These are phyloP conservation scores for Pogonophryne albipinna DNA, from an alignment of 2,797 vertebrate genomes.

Conservation along the genomic window DNA sequence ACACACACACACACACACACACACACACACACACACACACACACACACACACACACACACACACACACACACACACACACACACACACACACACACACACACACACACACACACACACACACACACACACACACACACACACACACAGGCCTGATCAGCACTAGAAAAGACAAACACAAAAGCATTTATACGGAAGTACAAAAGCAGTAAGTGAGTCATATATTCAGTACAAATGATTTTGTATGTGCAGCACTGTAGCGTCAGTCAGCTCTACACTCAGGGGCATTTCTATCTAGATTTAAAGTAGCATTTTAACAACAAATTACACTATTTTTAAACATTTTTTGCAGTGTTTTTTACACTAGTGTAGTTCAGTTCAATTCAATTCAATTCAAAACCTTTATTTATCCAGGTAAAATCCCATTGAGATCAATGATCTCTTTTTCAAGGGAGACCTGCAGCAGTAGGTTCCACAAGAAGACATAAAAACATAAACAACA, in stretches of 20 bases:
- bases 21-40: neutral
- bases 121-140: conserved; percentile 6
- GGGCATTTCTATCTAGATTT: neutral
- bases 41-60: neutral
- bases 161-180: neutral
- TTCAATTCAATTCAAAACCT: no score
- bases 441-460: no score
- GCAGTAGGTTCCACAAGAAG: no score
- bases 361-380: no score
- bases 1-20: conserved; percentile 1
- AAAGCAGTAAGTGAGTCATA: neutral
- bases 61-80: conserved; percentile 1
- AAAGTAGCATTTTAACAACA: neutral
- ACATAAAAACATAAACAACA: no score
- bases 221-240: neutral
- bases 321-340: no score
- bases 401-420: no score
- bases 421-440: no score
- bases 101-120: neutral
- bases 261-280: neutral
- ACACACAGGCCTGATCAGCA: neutral
- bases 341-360: no score
- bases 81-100: conserved; percentile 1
- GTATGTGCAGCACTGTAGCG: neutral
- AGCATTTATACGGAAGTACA: neutral